Percentiles rank a stretch among this genome's conserved stretches.
phyloP scores from a whole-genome alignment of 1,140 invertebrate genomes.

The Lycorma delicatula region DNA sequence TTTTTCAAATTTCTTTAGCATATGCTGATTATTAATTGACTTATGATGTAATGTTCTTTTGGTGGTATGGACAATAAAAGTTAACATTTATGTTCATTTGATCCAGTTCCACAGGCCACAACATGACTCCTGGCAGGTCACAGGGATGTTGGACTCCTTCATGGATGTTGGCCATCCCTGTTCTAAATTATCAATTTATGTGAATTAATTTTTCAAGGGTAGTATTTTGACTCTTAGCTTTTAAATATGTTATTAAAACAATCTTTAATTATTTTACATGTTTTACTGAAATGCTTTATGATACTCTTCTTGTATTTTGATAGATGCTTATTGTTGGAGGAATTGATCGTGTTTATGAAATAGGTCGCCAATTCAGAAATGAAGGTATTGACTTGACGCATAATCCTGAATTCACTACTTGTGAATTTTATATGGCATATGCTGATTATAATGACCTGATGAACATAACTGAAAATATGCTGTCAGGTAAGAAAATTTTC shows the following conservation, averaged over 20 bases:
- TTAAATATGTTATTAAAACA: too few species aligned
- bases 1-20: too few species aligned
- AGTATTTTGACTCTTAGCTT: too few species aligned
- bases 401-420: constrained; percentile 98
- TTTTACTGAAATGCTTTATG: neutral
- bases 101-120: too few species aligned
- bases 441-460: constrained; percentile 98
- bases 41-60: too few species aligned
- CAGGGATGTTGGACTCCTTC: too few species aligned
- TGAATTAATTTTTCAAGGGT: too few species aligned
- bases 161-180: too few species aligned
- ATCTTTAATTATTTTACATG: neutral
- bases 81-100: too few species aligned
- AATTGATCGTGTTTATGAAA: constrained; percentile 95
- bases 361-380: constrained; percentile 94
- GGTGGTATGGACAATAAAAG: too few species aligned
- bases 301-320: constrained; percentile 25
- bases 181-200: neutral
- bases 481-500: constrained; percentile 84
- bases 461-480: constrained; percentile 79
- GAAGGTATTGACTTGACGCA: constrained; percentile 98
- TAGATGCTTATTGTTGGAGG: constrained; percentile 95
- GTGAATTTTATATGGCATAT: constrained; percentile 99
- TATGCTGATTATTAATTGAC: too few species aligned
- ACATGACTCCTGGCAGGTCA: too few species aligned